A percentile compares a stretch with the other conserved stretches of the same genome.
These are phyloP conservation scores for Rhyacichthys aspro DNA, from an alignment of 2,797 vertebrate genomes.

Conservation along the genomic window DNA sequence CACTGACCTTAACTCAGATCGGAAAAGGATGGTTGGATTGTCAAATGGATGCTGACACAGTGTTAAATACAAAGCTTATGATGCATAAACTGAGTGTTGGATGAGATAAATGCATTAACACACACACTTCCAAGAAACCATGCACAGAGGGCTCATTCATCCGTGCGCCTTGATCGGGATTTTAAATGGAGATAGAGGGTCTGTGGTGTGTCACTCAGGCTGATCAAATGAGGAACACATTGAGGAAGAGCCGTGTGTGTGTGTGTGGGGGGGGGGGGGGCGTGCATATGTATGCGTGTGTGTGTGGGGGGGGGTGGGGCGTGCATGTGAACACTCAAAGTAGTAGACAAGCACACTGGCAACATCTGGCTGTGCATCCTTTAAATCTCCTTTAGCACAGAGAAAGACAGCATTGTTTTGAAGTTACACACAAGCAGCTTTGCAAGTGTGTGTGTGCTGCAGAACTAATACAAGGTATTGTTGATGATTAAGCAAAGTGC, in stretches of 20 bases:
- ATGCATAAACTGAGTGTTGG: constrained; percentile 13
- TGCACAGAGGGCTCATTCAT: constrained; percentile 58
- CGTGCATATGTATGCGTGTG: constrained; percentile 17
- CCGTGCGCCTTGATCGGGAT: constrained; percentile 45
- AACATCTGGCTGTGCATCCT: constrained; percentile 79
- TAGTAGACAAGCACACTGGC: constrained; percentile 60
- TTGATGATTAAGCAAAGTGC: constrained; percentile 16
- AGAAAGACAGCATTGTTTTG: constrained; percentile 83
- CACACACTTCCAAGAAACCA: constrained; percentile 48
- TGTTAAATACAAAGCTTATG: constrained; percentile 26
- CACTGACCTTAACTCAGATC: constrained; percentile 29
- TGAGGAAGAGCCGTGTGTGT: constrained; percentile 33
- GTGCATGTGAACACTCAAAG: constrained; percentile 42
- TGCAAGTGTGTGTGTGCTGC: constrained; percentile 30
- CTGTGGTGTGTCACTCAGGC: constrained; percentile 72
- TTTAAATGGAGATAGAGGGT: constrained; percentile 69
- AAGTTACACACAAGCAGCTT: constrained; percentile 60
- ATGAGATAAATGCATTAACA: constrained; percentile 16
- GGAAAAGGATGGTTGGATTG: constrained; percentile 38
- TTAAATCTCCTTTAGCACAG: constrained; percentile 62
- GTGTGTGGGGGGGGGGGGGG: constrained; percentile 10
- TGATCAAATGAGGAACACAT: constrained; percentile 79
- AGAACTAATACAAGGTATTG: constrained; percentile 16
- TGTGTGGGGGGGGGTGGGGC: constrained; percentile 22
- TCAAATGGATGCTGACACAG: constrained; percentile 26